Percentiles rank a stretch among this genome's conserved stretches.
phyloP scores from a whole-genome alignment of 2,888 invertebrate genomes.

The Lithosia quadra region DNA sequence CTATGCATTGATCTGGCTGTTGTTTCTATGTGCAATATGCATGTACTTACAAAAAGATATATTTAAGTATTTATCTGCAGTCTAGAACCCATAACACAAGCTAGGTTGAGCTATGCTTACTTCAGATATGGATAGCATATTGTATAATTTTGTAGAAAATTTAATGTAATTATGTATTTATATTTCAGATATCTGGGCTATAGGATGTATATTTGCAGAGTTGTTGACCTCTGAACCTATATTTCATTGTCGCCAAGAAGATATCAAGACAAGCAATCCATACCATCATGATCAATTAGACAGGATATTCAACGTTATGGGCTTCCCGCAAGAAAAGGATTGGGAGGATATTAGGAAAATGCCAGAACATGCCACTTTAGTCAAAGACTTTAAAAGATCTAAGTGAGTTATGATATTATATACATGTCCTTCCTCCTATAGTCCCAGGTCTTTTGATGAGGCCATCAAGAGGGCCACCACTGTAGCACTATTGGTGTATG shows the following conservation, averaged over 20 bases:
- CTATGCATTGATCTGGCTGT: too few species aligned
- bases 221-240: conserved; percentile 99
- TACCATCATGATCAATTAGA: conserved; percentile 99
- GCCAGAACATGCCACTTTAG: conserved; percentile 98
- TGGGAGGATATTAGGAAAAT: conserved; percentile 99
- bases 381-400: conserved; percentile 98
- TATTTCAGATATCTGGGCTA: conserved; percentile 97
- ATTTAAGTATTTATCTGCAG: too few species aligned
- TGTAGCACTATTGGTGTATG: too few species aligned
- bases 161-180: not conserved
- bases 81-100: too few species aligned
- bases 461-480: too few species aligned
- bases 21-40: too few species aligned
- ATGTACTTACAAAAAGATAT: too few species aligned
- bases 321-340: conserved; percentile 98
- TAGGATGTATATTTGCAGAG: conserved; percentile 99
- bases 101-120: too few species aligned
- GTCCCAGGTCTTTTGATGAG: too few species aligned
- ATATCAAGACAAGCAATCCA: conserved; percentile 99
- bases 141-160: too few species aligned
- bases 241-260: conserved; percentile 99
- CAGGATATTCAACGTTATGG: conserved; percentile 99
- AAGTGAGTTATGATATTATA: conserved; percentile 87
- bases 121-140: too few species aligned
- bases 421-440: too few species aligned